Evolutionary conservation across 1,140 invertebrate species (phyloP).

Genomic region (Solen grandis): DNA sequence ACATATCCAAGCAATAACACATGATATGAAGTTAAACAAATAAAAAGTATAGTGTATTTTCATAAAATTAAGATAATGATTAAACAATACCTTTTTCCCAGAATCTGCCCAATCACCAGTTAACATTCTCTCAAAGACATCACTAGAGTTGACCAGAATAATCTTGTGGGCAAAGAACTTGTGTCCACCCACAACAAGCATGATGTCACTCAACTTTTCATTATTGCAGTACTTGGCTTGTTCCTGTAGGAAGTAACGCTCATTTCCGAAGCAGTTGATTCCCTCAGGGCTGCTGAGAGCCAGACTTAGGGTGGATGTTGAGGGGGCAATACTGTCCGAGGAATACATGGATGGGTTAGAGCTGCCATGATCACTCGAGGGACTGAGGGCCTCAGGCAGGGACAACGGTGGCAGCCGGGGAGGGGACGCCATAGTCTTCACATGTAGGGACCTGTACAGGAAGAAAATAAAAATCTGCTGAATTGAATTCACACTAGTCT

Average conservation of each 20-base stretch:
- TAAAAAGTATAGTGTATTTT: no score
- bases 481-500: no score
- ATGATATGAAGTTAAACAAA: no score
- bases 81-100: conserved; percentile 77
- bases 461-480: no score
- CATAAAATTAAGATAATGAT: no score
- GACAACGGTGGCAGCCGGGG: conserved; percentile 59
- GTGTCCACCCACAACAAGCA: conserved; percentile 78
- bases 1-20: no score
- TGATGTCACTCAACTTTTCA: conserved; percentile 79
- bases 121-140: conserved; percentile 82
- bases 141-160: conserved; percentile 79
- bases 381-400: conserved; percentile 36
- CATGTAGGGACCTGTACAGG: not conserved
- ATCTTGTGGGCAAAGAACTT: conserved; percentile 80
- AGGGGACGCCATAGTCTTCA: conserved; percentile 58
- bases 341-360: conserved; percentile 15
- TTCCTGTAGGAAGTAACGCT: conserved; percentile 79
- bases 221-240: conserved; percentile 81
- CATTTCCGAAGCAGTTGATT: conserved; percentile 81
- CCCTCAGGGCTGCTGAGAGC: conserved; percentile 74
- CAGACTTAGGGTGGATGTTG: conserved; percentile 62
- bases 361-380: conserved; percentile 10
- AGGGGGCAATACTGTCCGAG: conserved; percentile 44
- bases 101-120: conserved; percentile 79